A percentile compares a stretch with the other conserved stretches of the same genome.
Evolutionary conservation across 2,113 vertebrate species (phyloP).

Genomic region (Microtus richardsoni): DNA sequence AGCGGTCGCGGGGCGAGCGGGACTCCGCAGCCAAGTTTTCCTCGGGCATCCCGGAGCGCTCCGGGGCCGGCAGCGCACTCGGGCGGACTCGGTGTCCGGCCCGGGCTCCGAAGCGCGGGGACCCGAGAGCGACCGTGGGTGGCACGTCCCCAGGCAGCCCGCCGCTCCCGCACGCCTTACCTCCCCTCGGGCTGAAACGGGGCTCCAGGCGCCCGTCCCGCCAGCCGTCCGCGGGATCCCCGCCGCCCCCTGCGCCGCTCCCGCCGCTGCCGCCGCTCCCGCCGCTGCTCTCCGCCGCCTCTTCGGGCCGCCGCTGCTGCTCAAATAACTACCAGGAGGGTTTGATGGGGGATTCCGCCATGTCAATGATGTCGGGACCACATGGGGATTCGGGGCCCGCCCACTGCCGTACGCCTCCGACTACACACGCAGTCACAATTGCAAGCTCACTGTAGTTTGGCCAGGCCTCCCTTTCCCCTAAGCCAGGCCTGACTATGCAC

Average conservation of each 20-base stretch:
- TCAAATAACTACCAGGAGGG: constrained; percentile 83
- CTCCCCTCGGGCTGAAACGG: constrained; percentile 78
- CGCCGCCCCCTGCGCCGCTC: constrained; percentile 73
- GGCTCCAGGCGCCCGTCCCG: constrained; percentile 64
- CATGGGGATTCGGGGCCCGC: constrained; percentile 87
- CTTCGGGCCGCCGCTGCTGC: constrained; percentile 63
- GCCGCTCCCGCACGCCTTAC: constrained; percentile 71
- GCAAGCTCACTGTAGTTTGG: fast-evolving
- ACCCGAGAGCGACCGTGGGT: not conserved
- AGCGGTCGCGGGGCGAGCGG: not conserved
- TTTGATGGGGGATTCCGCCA: constrained; percentile 89
- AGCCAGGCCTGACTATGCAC: not conserved
- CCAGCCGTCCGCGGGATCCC: constrained; percentile 30
- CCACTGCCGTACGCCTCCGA: constrained; percentile 86
- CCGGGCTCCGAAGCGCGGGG: constrained; percentile 45
- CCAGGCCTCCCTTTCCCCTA: not conserved
- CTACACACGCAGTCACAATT: constrained; percentile 62
- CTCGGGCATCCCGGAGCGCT: constrained; percentile 49
- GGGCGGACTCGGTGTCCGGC: constrained; percentile 43
- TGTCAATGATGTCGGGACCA: constrained; percentile 91
- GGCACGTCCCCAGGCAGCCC: not conserved
- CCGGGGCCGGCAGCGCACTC: not conserved
- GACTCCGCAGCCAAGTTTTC: constrained; percentile 70
- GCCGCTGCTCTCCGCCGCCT: not conserved
- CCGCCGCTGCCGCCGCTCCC: constrained; percentile 53